Conservation (phyloP, 2,797 vertebrate genomes). For the Catharus ustulatus region DNA sequence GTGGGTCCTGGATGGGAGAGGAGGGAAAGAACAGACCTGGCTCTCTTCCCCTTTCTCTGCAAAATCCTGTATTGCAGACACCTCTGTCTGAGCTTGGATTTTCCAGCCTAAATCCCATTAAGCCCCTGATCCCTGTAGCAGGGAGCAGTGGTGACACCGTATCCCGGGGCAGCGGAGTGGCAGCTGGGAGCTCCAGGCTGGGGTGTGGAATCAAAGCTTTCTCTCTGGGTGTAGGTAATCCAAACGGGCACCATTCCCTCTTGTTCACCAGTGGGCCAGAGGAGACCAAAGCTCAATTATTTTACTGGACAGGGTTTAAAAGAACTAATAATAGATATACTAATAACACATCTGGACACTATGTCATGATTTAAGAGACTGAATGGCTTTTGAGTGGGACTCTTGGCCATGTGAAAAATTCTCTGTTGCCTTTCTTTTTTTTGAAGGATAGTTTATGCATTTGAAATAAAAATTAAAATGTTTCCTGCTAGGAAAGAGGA, state of each 20-base stretch:
- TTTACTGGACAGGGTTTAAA: not conserved
- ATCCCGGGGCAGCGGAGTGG: not conserved
- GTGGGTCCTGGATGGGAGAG: not conserved
- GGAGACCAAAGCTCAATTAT: not conserved
- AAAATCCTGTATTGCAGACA: constrained; percentile 22
- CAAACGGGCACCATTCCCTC: constrained; percentile 36
- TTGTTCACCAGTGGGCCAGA: constrained; percentile 17
- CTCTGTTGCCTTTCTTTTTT: not conserved
- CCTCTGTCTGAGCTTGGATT: constrained; percentile 45
- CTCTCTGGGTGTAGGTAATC: constrained; percentile 6
- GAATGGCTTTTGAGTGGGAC: not conserved
- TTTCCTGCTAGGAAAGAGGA: constrained; percentile 24
- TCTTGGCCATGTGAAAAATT: constrained; percentile 24
- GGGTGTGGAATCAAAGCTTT: constrained; percentile 6
- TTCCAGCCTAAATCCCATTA: constrained; percentile 52
- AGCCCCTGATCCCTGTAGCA: constrained; percentile 15
- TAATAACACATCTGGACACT: constrained; percentile 33
- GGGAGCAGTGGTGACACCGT: not conserved
- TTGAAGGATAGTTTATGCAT: not conserved
- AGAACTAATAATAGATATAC: constrained; percentile 22
- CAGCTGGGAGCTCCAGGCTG: not conserved
- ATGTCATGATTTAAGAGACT: constrained; percentile 22
- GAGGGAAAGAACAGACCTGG: not conserved
- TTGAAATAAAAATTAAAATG: constrained; percentile 46
- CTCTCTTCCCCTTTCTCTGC: not conserved